These are phyloP conservation scores for Microtus oregoni DNA, from an alignment of 2,113 vertebrate genomes.

Conservation along the genomic window DNA sequence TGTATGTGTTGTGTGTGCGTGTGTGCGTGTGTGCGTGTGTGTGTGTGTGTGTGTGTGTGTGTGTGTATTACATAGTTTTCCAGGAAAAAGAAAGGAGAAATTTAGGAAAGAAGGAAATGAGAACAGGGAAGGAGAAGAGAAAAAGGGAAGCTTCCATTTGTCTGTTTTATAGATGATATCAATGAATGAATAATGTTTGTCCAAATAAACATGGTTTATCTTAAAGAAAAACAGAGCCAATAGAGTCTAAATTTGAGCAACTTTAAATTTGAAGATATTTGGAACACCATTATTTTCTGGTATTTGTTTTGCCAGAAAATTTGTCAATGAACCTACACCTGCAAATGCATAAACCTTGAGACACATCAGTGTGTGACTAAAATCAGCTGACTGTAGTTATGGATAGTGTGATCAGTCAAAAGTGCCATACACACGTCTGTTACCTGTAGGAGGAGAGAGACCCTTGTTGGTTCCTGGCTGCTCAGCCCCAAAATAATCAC, in stretches of 20 bases:
- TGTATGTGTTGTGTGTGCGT: not conserved
- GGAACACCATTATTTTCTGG: not conserved
- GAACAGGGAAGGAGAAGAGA: too few species aligned
- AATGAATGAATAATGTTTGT: not conserved
- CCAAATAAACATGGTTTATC: not conserved
- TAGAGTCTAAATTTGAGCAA: not conserved
- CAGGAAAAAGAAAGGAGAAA: not conserved
- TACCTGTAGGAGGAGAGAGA: too few species aligned
- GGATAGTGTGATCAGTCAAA: not conserved
- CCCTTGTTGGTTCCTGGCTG: too few species aligned
- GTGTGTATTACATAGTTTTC: not conserved
- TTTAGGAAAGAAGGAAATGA: not conserved
- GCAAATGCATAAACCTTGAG: not conserved
- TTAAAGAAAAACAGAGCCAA: not conserved
- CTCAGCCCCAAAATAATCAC: too few species aligned
- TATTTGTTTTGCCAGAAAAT: constrained; percentile 44
- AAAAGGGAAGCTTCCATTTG: not conserved
- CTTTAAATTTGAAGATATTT: constrained; percentile 33
- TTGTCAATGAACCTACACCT: constrained; percentile 38
- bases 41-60: too few species aligned
- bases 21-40: not conserved
- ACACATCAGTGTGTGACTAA: not conserved
- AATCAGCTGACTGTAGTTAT: not conserved
- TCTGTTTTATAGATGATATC: not conserved
- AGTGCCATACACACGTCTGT: not conserved